Evolutionary conservation across 2,888 invertebrate genomes (phyloP), one percentile per base, ranked within the genome.

Genomic region (Dynastes tityus): DNA sequence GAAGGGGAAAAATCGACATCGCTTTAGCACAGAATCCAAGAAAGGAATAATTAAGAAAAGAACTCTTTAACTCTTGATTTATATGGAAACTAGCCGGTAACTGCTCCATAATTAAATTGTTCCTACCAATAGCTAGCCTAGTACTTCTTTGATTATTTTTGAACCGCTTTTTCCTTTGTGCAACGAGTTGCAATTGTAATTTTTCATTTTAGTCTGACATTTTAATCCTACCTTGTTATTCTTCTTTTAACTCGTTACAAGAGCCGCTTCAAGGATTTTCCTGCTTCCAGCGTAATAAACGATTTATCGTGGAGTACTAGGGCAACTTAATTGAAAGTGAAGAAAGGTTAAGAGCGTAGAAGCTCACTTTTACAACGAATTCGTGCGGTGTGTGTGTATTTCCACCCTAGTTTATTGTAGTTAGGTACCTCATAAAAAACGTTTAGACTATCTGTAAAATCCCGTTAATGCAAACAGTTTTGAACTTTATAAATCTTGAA

Each of bases 101-200:
- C 55, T 22, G 71, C 16, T 55, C 40, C 71, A 37, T 71, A 71
- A 71, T 71, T 71, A 55, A 55, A 58, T 55, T 71, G 1, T 55
- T 51, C 29, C 32, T 58, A n/a, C 32, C 70, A n/a, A n/a, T 70
- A 32, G 55, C 22, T 70, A n/a, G 55, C 27, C 29, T 8, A 29
- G n/a, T 5, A 29, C 11, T n/a, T 53, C 53, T 29, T 53, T 29
- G 51, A 53, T 29, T 70, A 9, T 29, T 29, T 70, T 51, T 6
- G 22, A 22, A 29, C n/a, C 22, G 53, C 6, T 53, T 70, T 70
- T n/a, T 27, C 6, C 11, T n/a, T 27, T 49, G 27, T 29, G 32
- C 45, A 22, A 22, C 53, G 37, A 70, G 22, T 58, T 8, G 32
- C 32, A 70, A 29, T 29, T 53, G 11, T 32, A 70, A 70, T 32